Percentiles rank a stretch among this genome's conserved stretches.
phyloP scores from a whole-genome alignment of 2,797 vertebrate genomes.

The Philypnodon macrostomus region DNA sequence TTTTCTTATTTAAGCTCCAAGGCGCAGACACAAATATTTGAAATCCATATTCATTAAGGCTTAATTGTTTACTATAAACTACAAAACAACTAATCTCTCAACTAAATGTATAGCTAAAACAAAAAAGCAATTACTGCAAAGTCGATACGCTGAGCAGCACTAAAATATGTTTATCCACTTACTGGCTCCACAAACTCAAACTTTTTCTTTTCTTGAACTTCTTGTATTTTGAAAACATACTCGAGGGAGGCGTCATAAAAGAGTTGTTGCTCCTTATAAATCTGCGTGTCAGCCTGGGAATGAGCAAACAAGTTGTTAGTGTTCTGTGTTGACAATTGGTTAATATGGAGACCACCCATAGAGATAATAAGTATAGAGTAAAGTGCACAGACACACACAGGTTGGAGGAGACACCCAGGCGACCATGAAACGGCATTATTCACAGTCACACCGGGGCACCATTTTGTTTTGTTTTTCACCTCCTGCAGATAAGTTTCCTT shows the following conservation, averaged over 20 bases:
- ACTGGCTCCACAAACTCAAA: slow-evolving; percentile 99
- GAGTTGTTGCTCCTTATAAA: slow-evolving; percentile 92
- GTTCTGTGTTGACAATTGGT: slow-evolving; percentile 23
- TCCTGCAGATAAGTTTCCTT: slow-evolving; percentile 97
- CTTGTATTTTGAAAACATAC: slow-evolving; percentile 98
- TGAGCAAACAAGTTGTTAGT: slow-evolving; percentile 51
- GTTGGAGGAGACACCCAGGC: slow-evolving; percentile 32
- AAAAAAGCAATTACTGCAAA: slow-evolving; percentile 10
- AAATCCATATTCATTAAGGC: slow-evolving; percentile 22
- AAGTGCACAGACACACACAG: slow-evolving; percentile 18
- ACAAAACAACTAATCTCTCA: slow-evolving; percentile 22
- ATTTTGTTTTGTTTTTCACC: slow-evolving; percentile 73
- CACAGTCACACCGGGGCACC: slow-evolving; percentile 35
- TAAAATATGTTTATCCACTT: slow-evolving; percentile 52
- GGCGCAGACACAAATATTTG: slow-evolving; percentile 12
- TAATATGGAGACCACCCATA: slow-evolving; percentile 34
- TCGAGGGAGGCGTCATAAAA: slow-evolving; percentile 97
- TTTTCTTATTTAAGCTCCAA: not conserved
- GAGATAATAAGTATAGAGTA: slow-evolving; percentile 25
- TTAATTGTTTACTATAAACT: slow-evolving; percentile 3
- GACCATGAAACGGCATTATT: slow-evolving; percentile 43
- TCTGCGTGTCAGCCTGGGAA: slow-evolving; percentile 89
- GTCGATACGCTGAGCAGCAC: slow-evolving; percentile 4
- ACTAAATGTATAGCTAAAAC: slow-evolving; percentile 8
- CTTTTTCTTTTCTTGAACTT: slow-evolving; percentile 98